These are phyloP conservation scores for Myathropa florea DNA, from an alignment of 2,888 invertebrate genomes.

Conservation along the genomic window DNA sequence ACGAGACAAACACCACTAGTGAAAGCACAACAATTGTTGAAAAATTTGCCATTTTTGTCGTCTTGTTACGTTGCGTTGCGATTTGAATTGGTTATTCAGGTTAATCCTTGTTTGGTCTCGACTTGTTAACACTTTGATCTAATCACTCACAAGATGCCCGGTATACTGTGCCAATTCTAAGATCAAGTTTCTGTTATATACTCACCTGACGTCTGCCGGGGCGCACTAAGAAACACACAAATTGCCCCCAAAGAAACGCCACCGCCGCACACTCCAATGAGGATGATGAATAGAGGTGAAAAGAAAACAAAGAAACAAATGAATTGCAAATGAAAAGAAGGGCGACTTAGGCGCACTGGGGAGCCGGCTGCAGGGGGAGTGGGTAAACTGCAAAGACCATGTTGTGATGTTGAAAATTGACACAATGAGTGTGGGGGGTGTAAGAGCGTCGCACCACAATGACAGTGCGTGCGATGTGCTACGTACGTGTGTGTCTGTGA, in stretches of 20 bases:
- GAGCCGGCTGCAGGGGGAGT: neutral
- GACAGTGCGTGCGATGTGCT: conserved; percentile 9
- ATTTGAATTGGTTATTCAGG: neutral
- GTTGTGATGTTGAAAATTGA: neutral
- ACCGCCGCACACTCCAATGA: conserved; percentile 16
- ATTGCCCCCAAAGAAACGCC: conserved; percentile 62
- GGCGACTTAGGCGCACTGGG: neutral
- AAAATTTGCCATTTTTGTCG: conserved; percentile 75
- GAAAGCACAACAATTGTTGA: conserved; percentile 76
- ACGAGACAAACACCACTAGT: conserved; percentile 76
- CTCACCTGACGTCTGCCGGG: conserved; percentile 65
- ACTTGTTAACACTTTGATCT: conserved; percentile 77
- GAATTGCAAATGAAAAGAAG: neutral
- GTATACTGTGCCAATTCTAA: conserved; percentile 80
- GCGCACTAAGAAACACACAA: conserved; percentile 63
- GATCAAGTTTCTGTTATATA: conserved; percentile 80
- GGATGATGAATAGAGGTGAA: conserved; percentile 43
- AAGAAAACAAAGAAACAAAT: conserved; percentile 23
- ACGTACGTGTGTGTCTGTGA: neutral
- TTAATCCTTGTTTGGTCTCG: conserved; percentile 66
- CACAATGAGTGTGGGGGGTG: conserved; percentile 16
- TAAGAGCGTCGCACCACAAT: conserved; percentile 13
- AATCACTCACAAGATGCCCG: conserved; percentile 79
- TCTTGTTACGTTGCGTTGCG: neutral
- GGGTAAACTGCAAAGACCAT: neutral